These are phyloP conservation scores for Protonemura montana DNA, from an alignment of 2,888 invertebrate genomes.

Conservation along the genomic window DNA sequence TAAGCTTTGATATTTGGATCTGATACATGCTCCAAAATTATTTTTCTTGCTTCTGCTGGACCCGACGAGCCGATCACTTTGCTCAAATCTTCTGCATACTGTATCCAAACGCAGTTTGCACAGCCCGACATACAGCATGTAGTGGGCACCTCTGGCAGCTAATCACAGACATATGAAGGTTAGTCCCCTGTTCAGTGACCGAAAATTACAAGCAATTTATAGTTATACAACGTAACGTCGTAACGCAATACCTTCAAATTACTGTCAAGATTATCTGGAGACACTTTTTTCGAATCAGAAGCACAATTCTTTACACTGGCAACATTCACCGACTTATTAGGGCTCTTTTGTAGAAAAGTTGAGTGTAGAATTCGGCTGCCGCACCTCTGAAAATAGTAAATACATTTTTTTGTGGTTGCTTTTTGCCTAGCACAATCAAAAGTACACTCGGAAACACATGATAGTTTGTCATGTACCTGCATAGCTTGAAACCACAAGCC, in stretches of 20 bases:
- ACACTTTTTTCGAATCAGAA: neutral
- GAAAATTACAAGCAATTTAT: neutral
- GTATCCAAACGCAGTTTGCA: slow-evolving; percentile 91
- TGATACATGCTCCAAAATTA: slow-evolving; percentile 76
- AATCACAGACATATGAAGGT: neutral
- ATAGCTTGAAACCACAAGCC: neutral
- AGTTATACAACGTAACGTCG: neutral
- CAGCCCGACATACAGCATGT: slow-evolving; percentile 93
- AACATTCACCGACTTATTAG: neutral
- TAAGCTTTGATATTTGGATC: slow-evolving; percentile 87
- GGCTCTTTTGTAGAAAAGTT: neutral
- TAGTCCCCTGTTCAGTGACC: neutral
- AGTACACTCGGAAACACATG: neutral
- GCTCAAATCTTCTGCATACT: slow-evolving; percentile 82
- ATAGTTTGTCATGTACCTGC: neutral
- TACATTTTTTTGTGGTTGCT: neutral
- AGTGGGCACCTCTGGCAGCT: slow-evolving; percentile 73
- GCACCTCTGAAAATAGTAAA: neutral
- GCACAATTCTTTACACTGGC: neutral
- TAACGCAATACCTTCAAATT: neutral
- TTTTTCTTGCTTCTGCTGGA: slow-evolving; percentile 71
- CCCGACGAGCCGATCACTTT: slow-evolving; percentile 69
- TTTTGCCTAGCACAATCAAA: too few relatives aligned
- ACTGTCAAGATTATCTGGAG: neutral
- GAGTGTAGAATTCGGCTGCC: neutral